phyloP scores from a whole-genome alignment of 2,797 vertebrate species.

The Molothrus ater region DNA sequence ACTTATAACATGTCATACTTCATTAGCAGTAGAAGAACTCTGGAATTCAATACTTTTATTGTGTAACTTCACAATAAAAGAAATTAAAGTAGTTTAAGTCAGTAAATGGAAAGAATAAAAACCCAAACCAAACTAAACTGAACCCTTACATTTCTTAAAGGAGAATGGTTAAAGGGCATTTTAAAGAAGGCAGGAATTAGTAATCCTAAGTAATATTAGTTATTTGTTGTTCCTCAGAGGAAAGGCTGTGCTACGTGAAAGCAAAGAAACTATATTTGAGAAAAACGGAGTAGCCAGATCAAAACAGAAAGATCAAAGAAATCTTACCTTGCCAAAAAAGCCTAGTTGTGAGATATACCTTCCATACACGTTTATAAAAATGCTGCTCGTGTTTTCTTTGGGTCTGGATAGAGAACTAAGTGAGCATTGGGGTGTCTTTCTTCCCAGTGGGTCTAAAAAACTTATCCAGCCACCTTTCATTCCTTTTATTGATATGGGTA shows the following conservation, averaged over 20 bases:
- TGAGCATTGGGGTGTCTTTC: not conserved
- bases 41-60: not conserved
- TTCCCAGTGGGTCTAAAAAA: not conserved
- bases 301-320: not conserved
- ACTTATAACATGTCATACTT: not conserved
- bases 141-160: not conserved
- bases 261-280: not conserved
- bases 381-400: not conserved
- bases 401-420: not conserved
- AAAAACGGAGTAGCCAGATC: not conserved
- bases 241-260: not conserved
- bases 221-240: not conserved
- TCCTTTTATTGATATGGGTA: not conserved
- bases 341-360: not conserved
- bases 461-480: not conserved
- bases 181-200: not conserved
- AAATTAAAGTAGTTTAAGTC: not conserved
- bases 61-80: not conserved
- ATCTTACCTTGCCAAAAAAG: not conserved
- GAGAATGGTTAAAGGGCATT: not conserved
- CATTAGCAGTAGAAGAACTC: not conserved
- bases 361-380: not conserved
- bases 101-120: not conserved
- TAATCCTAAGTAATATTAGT: not conserved
- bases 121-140: not conserved